These are phyloP conservation scores for Branchinecta lindahli DNA, from an alignment of 1,140 invertebrate genomes.

Conservation along the genomic window DNA sequence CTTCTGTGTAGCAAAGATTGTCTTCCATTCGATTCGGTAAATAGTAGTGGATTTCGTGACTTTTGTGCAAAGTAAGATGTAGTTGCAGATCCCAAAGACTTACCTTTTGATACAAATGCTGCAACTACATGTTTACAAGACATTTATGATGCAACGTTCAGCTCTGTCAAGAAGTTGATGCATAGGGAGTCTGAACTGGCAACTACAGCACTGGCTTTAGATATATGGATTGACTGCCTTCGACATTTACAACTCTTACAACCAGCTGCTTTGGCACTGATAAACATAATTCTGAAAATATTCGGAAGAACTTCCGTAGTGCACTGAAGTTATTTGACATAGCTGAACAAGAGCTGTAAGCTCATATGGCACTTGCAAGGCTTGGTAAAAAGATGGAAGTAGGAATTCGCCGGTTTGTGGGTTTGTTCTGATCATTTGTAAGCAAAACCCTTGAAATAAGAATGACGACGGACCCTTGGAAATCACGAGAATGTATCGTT, in stretches of 20 bases:
- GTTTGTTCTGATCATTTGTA: too few relatives aligned
- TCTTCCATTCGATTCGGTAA: background rate
- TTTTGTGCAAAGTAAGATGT: background rate
- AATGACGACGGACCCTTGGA: too few relatives aligned
- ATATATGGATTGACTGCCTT: background rate
- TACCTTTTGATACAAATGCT: background rate
- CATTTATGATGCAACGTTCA: background rate
- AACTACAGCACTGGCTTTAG: background rate
- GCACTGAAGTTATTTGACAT: slow-evolving; percentile 1
- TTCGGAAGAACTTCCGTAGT: background rate
- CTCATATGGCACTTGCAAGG: too few relatives aligned
- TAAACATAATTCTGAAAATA: background rate
- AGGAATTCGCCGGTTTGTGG: too few relatives aligned
- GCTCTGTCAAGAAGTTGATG: background rate
- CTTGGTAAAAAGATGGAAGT: too few relatives aligned
- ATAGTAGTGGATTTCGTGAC: background rate
- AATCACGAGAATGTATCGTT: too few relatives aligned
- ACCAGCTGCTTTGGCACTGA: background rate
- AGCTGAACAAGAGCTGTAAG: too few relatives aligned
- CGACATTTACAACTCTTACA: background rate
- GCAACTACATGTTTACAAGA: background rate
- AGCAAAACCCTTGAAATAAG: too few relatives aligned
- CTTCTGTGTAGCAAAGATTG: background rate
- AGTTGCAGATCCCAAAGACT: background rate
- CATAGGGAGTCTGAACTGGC: background rate